Evolutionary conservation across 2,888 invertebrate genomes (phyloP), one percentile per base, ranked within the genome.

Genomic region (Lamellibrachia columna): DNA sequence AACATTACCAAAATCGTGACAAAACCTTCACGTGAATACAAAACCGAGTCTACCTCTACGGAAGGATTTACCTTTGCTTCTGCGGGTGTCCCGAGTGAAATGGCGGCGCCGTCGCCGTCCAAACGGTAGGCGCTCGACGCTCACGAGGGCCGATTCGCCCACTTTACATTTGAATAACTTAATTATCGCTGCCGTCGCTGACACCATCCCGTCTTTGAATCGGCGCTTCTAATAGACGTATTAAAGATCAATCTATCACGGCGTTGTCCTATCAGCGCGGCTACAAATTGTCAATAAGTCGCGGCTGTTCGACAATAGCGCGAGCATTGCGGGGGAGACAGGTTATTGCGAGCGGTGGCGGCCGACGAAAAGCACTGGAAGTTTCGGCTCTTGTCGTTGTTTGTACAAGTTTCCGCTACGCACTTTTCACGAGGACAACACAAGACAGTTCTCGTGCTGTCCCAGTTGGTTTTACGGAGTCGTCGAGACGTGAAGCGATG

Each of bases 81-180:
- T 22, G 6, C n/a, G 75, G 6, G 75, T 75, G 75, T 22, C n/a
- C 75, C 75, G 75, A 75, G 15, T 75, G 75, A 75, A 75, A 75
- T 75, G 75, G 15, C 6, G 40, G 40, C 40, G 40, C 40, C 40
- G 40, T 40, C 15, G 75, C 15, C 75, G 75, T 22, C 75, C 75
- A 75, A 75, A 75, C 75, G 22, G 75, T n/a, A 75, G 75, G 75
- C 75, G 75, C 22, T 75, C 75, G 15, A n/a, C 6, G 75, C 75
- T 75, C 75, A 22, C 75, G n/a, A 4, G 75, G 75, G 75, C 75
- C 75, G 75, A 75, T 22, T 22, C 75, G 75, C 75, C 75, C 22
- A 75, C 75, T 75, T 75, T 75, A 75, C 75, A 75, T 75, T 22
- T 75, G 75, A 75, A 75, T 75, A 75, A 75, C 75, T 75, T 75